These are phyloP conservation scores for Thalassophryne amazonica DNA, from an alignment of 2,797 vertebrate species.

Conservation along the genomic window DNA sequence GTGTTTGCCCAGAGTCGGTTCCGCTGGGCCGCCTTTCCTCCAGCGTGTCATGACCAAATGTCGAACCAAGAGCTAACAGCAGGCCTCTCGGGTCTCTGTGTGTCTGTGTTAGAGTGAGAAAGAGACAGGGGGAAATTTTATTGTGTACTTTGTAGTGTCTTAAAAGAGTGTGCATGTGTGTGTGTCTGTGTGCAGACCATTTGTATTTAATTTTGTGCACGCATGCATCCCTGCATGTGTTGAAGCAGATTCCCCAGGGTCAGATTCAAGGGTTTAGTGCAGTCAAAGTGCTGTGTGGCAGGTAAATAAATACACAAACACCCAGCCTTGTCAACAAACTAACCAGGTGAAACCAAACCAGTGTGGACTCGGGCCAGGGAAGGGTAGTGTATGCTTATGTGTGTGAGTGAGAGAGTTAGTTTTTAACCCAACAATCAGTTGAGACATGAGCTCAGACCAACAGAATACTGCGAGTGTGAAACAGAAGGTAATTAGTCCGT, in stretches of 20 bases:
- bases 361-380: constrained; percentile 3
- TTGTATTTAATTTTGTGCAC: constrained; percentile 24
- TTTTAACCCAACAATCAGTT: constrained; percentile 14
- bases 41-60: constrained; percentile 57
- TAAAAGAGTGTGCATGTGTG: background rate
- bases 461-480: constrained; percentile 5
- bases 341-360: constrained; percentile 58
- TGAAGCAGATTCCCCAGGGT: constrained; percentile 49
- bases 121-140: background rate
- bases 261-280: constrained; percentile 29
- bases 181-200: constrained; percentile 11
- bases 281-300: constrained; percentile 47
- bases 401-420: constrained; percentile 6
- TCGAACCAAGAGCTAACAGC: constrained; percentile 60
- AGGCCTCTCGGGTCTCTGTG: constrained; percentile 49
- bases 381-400: background rate
- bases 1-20: constrained; percentile 59
- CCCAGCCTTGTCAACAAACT: constrained; percentile 52
- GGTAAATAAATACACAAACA: constrained; percentile 54
- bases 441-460: constrained; percentile 14
- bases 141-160: constrained; percentile 9
- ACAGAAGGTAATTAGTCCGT: constrained; percentile 51
- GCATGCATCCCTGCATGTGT: background rate
- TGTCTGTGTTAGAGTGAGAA: constrained; percentile 2
- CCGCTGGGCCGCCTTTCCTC: constrained; percentile 66